Evolutionary conservation across 1,140 invertebrate species (phyloP).

Genomic region (Cardiocondyla obscurior): DNA sequence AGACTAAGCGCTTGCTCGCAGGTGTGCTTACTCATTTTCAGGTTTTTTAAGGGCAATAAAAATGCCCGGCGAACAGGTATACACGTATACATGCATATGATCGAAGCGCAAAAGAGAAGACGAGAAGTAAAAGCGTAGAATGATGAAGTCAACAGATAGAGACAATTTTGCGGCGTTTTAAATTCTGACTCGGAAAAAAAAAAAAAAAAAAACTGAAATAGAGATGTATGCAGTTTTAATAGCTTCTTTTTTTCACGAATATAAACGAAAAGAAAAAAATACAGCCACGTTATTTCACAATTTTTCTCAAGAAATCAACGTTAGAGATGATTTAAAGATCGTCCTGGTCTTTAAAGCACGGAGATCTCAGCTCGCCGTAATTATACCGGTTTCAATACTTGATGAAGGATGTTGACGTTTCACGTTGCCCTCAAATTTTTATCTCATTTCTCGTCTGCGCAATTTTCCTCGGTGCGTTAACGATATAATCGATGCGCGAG

Average conservation of each 20-base stretch:
- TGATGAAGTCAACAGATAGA: not conserved
- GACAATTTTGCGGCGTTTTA: not conserved
- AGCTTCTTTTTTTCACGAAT: not conserved
- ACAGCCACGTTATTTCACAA: no score
- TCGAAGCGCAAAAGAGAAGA: not conserved
- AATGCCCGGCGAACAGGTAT: constrained; percentile 28
- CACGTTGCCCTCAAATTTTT: not conserved
- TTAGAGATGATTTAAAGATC: not conserved
- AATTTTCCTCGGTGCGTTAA: constrained; percentile 5
- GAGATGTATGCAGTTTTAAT: not conserved
- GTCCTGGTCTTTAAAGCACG: not conserved
- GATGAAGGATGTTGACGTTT: not conserved
- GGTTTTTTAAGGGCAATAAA: constrained; percentile 42
- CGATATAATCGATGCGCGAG: not conserved
- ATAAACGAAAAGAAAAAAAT: not conserved
- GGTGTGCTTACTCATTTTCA: constrained; percentile 10
- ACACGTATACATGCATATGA: not conserved
- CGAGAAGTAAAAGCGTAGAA: not conserved
- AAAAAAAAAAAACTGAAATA: not conserved
- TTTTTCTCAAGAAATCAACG: not conserved
- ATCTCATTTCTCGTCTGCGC: not conserved
- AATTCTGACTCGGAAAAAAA: not conserved
- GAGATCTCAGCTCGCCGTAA: not conserved
- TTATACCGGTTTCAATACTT: not conserved
- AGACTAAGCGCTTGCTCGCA: constrained; percentile 43